Percentiles rank a stretch among this genome's conserved stretches.
These are phyloP conservation scores for Gila orcuttii DNA, from an alignment of 2,113 vertebrate species.

Conservation along the genomic window DNA sequence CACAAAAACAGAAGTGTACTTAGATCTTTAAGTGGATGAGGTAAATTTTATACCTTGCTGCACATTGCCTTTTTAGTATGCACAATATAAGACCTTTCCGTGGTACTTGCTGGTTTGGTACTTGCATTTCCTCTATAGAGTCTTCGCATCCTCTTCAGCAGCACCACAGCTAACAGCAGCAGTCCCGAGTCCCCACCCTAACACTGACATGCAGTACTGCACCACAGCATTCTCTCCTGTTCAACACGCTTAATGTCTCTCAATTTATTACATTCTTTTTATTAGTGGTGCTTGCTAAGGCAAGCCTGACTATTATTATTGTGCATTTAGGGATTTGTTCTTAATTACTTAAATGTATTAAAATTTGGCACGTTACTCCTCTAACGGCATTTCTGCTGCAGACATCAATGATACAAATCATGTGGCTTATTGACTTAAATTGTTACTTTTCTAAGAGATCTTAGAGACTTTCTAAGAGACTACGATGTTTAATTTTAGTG, in stretches of 20 bases:
- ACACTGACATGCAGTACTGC: conserved; percentile 9
- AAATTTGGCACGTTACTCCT: background rate
- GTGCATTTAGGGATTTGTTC: background rate
- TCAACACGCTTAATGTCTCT: background rate
- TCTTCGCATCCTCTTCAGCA: background rate
- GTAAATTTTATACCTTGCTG: background rate
- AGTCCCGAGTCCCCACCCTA: conserved; percentile 21
- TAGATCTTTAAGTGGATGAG: background rate
- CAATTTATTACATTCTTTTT: conserved; percentile 10
- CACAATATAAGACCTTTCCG: background rate
- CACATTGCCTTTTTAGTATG: background rate
- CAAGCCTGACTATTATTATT: background rate
- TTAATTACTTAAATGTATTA: background rate
- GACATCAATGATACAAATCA: background rate
- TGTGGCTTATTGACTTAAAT: background rate
- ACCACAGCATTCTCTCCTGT: background rate
- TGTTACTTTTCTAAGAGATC: background rate
- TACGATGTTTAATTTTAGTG: background rate
- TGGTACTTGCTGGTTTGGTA: background rate
- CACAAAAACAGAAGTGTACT: background rate
- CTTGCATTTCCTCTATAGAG: background rate
- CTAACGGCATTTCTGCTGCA: background rate
- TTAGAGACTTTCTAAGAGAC: background rate
- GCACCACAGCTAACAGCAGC: background rate
- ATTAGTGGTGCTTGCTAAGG: background rate